A percentile compares a stretch with the other conserved stretches of the same genome.
Conservation (phyloP, 37 sponge, comb jelly and placozoan species). For the Halichondria panicea region DNA sequence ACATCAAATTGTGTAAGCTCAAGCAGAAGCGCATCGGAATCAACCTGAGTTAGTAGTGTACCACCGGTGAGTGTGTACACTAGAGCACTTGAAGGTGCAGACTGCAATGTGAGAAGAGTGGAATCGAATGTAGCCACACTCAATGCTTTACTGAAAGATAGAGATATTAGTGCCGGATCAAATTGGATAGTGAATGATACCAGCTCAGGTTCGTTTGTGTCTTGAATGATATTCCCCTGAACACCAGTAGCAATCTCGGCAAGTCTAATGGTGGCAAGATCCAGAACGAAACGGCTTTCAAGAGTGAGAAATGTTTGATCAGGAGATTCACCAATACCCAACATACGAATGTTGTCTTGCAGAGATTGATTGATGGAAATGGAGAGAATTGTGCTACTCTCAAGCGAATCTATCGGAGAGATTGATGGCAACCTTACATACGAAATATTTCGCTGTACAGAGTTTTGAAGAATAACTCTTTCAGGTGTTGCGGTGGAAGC, state of each 20-base stretch:
- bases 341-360: slow-evolving; percentile 27
- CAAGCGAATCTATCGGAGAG: slow-evolving; percentile 1
- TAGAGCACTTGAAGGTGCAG: slow-evolving; percentile 23
- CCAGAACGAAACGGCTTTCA: slow-evolving; percentile 55
- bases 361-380: slow-evolving; percentile 30
- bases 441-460: not conserved
- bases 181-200: slow-evolving; percentile 63
- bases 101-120: slow-evolving; percentile 66
- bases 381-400: slow-evolving; percentile 17
- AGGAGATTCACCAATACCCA: slow-evolving; percentile 45
- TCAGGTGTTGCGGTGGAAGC: slow-evolving; percentile 28
- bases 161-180: slow-evolving; percentile 58
- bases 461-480: slow-evolving; percentile 45
- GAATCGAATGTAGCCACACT: slow-evolving; percentile 68
- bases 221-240: slow-evolving; percentile 31
- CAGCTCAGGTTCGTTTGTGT: slow-evolving; percentile 53
- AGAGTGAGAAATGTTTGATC: slow-evolving; percentile 62
- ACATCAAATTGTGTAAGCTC: slow-evolving; percentile 55
- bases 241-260: slow-evolving; percentile 32
- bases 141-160: slow-evolving; percentile 80
- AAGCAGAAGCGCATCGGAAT: slow-evolving; percentile 28
- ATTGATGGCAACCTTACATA: slow-evolving; percentile 31
- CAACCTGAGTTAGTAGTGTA: not conserved
- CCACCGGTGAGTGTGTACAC: slow-evolving; percentile 82
- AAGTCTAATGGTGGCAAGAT: slow-evolving; percentile 46